Conservation (phyloP, 1,140 invertebrate species). For the Temnothorax nylanderi region DNA sequence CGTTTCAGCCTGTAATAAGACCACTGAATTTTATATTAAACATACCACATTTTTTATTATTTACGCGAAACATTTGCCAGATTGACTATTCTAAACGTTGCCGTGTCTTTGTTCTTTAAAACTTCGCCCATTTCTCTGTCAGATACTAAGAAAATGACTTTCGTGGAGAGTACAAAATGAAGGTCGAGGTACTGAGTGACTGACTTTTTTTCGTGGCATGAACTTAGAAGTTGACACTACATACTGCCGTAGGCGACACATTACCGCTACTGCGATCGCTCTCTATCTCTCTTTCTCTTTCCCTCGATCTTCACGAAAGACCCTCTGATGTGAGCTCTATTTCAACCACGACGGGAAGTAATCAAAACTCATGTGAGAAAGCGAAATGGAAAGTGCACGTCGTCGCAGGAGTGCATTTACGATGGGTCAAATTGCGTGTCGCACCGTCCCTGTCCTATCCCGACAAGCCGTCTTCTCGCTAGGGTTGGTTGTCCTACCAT, state of each 20-base stretch:
- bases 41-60: background rate
- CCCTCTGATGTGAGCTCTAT: slow-evolving; percentile 57
- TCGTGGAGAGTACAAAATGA: slow-evolving; percentile 25
- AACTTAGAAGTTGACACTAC: slow-evolving; percentile 71
- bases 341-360: slow-evolving; percentile 64
- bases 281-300: background rate
- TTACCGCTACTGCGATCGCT: background rate
- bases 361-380: slow-evolving; percentile 63
- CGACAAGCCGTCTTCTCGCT: background rate
- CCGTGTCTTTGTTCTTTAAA: slow-evolving; percentile 5
- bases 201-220: slow-evolving; percentile 51
- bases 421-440: slow-evolving; percentile 56
- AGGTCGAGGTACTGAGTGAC: background rate
- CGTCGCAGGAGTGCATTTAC: slow-evolving; percentile 45
- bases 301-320: slow-evolving; percentile 37
- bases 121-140: background rate
- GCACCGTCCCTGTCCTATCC: background rate
- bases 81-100: background rate
- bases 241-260: slow-evolving; percentile 59
- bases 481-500: slow-evolving; percentile 1
- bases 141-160: slow-evolving; percentile 32
- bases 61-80: background rate
- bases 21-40: background rate
- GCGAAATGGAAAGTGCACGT: slow-evolving; percentile 69
- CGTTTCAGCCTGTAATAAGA: no score